Evolutionary conservation across 2,113 vertebrate species (phyloP).

Genomic region (Melospiza melodia): DNA sequence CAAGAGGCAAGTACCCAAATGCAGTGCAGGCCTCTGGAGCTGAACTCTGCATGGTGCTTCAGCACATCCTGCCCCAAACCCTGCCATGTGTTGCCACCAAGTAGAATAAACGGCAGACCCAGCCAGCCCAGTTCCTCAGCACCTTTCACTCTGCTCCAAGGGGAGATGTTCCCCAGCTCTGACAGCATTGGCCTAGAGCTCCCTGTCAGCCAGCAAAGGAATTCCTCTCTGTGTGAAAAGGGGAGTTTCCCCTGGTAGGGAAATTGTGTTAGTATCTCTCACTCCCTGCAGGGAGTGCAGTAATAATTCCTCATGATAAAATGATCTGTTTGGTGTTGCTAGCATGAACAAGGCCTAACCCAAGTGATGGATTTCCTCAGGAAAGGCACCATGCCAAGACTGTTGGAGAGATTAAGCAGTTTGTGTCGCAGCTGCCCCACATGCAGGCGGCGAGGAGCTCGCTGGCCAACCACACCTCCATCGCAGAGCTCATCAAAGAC

Average conservation of each 20-base stretch:
- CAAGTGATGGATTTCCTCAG: slow-evolving; percentile 61
- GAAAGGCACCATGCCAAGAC: slow-evolving; percentile 96
- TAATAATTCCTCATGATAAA: background rate
- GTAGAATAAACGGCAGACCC: background rate
- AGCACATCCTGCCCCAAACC: background rate
- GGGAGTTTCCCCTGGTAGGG: background rate
- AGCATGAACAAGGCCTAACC: background rate
- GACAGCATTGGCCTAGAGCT: background rate
- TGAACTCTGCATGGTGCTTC: background rate
- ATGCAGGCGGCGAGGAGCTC: slow-evolving; percentile 97
- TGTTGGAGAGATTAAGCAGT: slow-evolving; percentile 98
- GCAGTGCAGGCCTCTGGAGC: background rate
- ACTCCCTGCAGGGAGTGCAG: background rate
- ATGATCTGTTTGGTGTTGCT: background rate
- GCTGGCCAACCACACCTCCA: slow-evolving; percentile 94
- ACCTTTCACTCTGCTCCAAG: background rate
- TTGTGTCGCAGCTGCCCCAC: slow-evolving; percentile 96
- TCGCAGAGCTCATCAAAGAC: slow-evolving; percentile 96
- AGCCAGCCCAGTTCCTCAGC: background rate
- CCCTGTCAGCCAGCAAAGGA: background rate
- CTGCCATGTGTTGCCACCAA: background rate
- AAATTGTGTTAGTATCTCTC: background rate
- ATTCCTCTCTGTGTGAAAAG: background rate
- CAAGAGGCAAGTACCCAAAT: background rate
- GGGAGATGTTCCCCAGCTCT: background rate